These are phyloP conservation scores for cattle (Bos taurus) DNA, from an alignment of 2,113 vertebrate genomes.

Conservation along the genomic window ARS-UCD2.0 NC_037336.1:59258501-59259000, in stretches of 20 bases:
- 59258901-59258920: background rate
- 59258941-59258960: background rate
- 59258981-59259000: background rate
- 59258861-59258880: background rate
- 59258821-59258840: background rate
- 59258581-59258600: background rate
- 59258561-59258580: background rate
- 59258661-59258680: background rate
- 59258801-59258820: background rate
- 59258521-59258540: background rate
- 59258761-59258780: background rate
- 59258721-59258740: background rate
- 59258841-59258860: background rate
- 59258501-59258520: background rate
- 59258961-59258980: background rate
- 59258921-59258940: background rate
- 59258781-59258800: background rate
- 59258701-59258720: background rate
- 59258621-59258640: background rate
- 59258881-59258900: background rate
- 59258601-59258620: background rate
- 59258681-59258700: background rate
- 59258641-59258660: background rate
- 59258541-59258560: background rate
- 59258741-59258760: background rate